A percentile compares a stretch with the other conserved stretches of the same genome.
Conservation (phyloP, 35 echinoderm and acorn worm genomes). For the Antedon bifida region DNA sequence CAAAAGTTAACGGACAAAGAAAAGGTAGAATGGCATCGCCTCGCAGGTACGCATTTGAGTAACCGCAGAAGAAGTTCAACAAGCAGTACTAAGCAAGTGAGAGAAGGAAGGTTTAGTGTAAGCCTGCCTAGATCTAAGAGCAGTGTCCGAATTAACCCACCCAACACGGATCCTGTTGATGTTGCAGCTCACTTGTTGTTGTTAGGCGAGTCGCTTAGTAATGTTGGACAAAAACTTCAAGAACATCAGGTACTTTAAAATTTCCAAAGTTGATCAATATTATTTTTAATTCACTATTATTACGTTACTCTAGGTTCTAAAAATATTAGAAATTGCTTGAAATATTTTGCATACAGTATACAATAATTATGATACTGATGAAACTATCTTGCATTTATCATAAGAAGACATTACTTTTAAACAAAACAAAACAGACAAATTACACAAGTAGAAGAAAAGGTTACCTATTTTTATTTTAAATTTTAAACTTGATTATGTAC, state of each 20-base stretch:
- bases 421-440: too few species aligned
- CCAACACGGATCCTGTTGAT: conserved; percentile 76
- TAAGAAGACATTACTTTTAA: too few species aligned
- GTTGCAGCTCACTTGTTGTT: conserved; percentile 75
- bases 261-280: too few species aligned
- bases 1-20: conserved; percentile 64
- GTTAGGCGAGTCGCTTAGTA: conserved; percentile 64
- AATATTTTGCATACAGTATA: not conserved
- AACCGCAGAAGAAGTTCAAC: not conserved
- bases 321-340: not conserved
- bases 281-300: too few species aligned
- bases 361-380: not conserved
- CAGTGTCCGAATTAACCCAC: conserved; percentile 12
- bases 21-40: conserved; percentile 42
- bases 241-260: conserved; percentile 62
- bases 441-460: too few species aligned
- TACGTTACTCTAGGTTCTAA: not conserved
- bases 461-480: too few species aligned
- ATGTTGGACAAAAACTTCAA: conserved; percentile 61
- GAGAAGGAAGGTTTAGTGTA: not conserved
- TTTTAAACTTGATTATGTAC: too few species aligned
- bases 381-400: too few species aligned
- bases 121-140: not conserved
- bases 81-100: not conserved
- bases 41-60: not conserved